A percentile compares a stretch with the other conserved stretches of the same genome.
Evolutionary conservation across 2,888 invertebrate species (phyloP).

Genomic region (Atethmia centrago): DNA sequence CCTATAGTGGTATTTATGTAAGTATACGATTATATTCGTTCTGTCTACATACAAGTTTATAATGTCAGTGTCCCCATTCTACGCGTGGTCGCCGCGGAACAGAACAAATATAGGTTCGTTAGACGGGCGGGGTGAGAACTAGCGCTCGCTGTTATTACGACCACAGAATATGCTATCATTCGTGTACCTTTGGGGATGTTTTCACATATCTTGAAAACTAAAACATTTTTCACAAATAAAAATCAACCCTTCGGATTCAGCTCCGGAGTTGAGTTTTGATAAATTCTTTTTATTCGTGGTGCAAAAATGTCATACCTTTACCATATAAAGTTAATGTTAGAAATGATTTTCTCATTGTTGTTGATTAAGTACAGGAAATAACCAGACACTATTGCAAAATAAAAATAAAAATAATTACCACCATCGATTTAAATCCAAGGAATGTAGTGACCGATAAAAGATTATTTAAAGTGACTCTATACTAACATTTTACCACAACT

Average conservation of each 20-base stretch:
- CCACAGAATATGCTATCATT: constrained; percentile 23
- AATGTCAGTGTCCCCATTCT: constrained; percentile 34
- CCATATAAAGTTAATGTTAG: neutral
- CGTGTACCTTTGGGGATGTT: constrained; percentile 15
- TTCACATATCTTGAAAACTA: neutral
- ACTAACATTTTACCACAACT: neutral
- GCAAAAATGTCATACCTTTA: neutral
- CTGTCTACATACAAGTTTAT: constrained; percentile 12
- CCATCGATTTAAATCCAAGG: too few species aligned
- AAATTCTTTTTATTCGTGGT: neutral
- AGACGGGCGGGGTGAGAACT: neutral
- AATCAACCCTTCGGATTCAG: neutral
- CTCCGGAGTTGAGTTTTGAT: too few species aligned
- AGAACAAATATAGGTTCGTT: constrained; percentile 35
- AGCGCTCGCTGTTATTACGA: constrained; percentile 11
- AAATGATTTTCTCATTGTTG: neutral
- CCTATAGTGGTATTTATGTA: too few species aligned
- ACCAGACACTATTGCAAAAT: neutral
- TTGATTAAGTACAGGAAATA: too few species aligned
- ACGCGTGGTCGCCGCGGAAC: constrained; percentile 3
- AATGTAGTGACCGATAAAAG: neutral
- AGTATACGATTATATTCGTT: neutral
- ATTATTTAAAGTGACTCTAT: neutral
- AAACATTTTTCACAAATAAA: neutral
- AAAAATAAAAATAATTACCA: neutral